These are phyloP conservation scores for Drosophila tropicalis DNA, from an alignment of 1,140 invertebrate species.

Conservation along the genomic window DNA sequence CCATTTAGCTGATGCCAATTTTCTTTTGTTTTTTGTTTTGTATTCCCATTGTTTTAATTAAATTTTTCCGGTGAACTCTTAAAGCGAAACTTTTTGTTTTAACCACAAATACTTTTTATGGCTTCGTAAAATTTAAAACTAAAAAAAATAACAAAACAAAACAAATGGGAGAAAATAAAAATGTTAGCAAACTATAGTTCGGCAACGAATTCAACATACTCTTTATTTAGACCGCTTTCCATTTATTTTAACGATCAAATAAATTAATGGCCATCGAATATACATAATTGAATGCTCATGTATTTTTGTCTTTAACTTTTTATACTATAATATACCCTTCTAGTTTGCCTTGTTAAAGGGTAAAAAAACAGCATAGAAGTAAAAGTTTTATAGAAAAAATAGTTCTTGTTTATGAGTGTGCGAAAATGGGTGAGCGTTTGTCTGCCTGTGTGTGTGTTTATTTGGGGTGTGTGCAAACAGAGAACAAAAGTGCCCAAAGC, in stretches of 20 bases:
- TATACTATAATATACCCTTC: not conserved
- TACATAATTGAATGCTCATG: too few relatives aligned
- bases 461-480: conserved; percentile 55
- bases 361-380: conserved; percentile 47
- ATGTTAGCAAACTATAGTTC: conserved; percentile 6
- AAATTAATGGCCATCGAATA: too few relatives aligned
- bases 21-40: not conserved
- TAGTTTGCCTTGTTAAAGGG: conserved; percentile 4
- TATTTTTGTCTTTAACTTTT: too few relatives aligned
- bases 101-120: conserved; percentile 41
- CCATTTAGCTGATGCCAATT: not conserved
- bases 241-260: too few relatives aligned
- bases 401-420: conserved; percentile 1
- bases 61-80: conserved; percentile 1
- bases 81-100: conserved; percentile 24
- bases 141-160: conserved; percentile 37
- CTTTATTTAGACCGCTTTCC: not conserved
- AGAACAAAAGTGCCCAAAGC: conserved; percentile 72
- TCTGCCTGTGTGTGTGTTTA: conserved; percentile 10
- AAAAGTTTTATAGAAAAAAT: conserved; percentile 48
- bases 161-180: conserved; percentile 30
- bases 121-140: conserved; percentile 48
- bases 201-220: not conserved
- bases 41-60: not conserved
- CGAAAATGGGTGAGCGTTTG: conserved; percentile 19